Base-by-base conservation (phyloP, 2,113 vertebrate genomes). In the Pelusios castaneus region DNA sequence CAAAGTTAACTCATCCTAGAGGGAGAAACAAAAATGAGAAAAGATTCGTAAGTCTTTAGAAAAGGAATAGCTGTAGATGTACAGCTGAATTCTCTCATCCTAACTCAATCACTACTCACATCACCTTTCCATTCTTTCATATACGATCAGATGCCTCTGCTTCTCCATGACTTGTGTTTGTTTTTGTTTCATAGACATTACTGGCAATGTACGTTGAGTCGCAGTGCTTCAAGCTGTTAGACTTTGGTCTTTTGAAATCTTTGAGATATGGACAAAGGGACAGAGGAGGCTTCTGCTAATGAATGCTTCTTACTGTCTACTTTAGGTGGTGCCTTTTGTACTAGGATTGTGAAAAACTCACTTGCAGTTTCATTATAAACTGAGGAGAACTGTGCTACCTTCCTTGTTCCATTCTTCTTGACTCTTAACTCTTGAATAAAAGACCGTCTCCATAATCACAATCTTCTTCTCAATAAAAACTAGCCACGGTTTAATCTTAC, bases 131-230 rank as follows among this genome's bases (percentile, higher is more conserved):
- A 27, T 89, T 2, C 0, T 31, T 47, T 13, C 29, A 73, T n/a
- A 25, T 3, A 11, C 70, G 0, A 0, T 47, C 41, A 75, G 8
- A 10, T 51, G 17, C 34, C 21, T 34, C 52, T 0, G 0, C n/a
- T 78, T 83, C 0, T 0, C 13, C 31, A 10, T 2, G 4, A 12
- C 25, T 12, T 55, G 24, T 67, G 31, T 60, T 83, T 45, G 25
- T 17, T 17, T 67, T 43, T n/a, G 17, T 13, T 29, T 24, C 31
- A 19, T 0, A 1, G 34, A 8, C 3, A 2, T 24, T 10, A 43
- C 80, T 87, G 92, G 24, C 41, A 27, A 2, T 12, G 24, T 43
- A 27, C 24, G 1, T 14, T 43, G 10, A 75, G 43, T 29, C 75
- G 54, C 49, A 19, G 2, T 73, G 27, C 19, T 47, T 67, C 19